These are phyloP conservation scores for Dendrolimus kikuchii DNA, from an alignment of 1,140 invertebrate genomes.

Conservation along the genomic window DNA sequence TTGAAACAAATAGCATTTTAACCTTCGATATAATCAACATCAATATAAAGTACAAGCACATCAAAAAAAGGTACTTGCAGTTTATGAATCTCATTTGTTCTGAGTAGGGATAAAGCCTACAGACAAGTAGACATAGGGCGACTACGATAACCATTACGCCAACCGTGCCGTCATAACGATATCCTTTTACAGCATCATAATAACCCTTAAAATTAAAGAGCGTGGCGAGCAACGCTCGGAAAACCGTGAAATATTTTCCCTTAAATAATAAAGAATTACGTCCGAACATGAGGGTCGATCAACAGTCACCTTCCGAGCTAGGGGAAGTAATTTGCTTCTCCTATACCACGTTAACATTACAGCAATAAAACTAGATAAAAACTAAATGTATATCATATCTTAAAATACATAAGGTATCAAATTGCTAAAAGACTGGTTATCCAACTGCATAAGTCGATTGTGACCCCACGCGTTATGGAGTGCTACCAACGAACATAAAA, in stretches of 20 bases:
- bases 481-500: conserved; percentile 24
- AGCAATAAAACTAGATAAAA: not conserved
- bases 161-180: no score
- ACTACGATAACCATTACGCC: no score
- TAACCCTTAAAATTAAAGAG: no score
- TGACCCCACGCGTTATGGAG: conserved; percentile 18
- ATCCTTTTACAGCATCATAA: no score
- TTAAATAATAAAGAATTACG: conserved; percentile 14
- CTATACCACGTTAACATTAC: conserved; percentile 6
- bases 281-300: conserved; percentile 8
- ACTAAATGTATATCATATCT: not conserved
- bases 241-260: conserved; percentile 1
- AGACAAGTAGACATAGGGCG: no score
- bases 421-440: not conserved
- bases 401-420: not conserved
- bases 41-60: no score
- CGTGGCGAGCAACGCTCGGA: no score
- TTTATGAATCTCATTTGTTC: no score
- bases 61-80: no score
- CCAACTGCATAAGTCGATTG: not conserved
- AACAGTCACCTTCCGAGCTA: conserved; percentile 11
- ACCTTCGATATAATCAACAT: no score
- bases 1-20: no score
- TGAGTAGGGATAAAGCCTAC: no score
- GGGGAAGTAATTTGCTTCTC: conserved; percentile 12